Conservation (phyloP, 2,888 invertebrate species). For the Leucozona laternaria region DNA sequence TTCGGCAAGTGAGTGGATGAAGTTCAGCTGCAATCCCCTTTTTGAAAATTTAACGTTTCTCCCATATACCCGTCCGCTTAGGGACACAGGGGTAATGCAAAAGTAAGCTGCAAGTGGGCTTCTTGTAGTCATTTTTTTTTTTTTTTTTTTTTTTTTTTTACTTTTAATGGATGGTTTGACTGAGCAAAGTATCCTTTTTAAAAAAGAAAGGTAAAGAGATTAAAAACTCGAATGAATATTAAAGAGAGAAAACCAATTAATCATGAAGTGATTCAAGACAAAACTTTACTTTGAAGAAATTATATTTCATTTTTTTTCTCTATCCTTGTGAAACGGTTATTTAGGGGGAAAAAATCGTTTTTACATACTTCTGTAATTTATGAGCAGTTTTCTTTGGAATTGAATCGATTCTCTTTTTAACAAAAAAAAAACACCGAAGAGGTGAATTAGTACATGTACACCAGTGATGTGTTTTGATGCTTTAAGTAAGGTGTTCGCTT, state of each 20-base stretch:
- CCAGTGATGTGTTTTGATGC: too few species aligned
- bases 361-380: too few species aligned
- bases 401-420: too few species aligned
- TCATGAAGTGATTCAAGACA: slow-evolving; percentile 15
- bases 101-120: not conserved
- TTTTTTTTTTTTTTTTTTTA: slow-evolving; percentile 10
- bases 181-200: slow-evolving; percentile 6
- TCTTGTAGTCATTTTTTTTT: slow-evolving; percentile 11
- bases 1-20: slow-evolving; percentile 6
- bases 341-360: too few species aligned
- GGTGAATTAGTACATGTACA: too few species aligned
- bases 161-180: slow-evolving; percentile 2
- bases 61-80: not conserved
- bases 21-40: not conserved
- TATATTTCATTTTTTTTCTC: not conserved
- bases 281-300: not conserved
- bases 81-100: not conserved
- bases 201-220: not conserved
- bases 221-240: slow-evolving; percentile 23
- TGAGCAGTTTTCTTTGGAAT: too few species aligned
- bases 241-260: slow-evolving; percentile 25
- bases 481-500: too few species aligned
- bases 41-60: not conserved
- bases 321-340: not conserved
- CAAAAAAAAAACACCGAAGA: too few species aligned